A percentile compares a stretch with the other conserved stretches of the same genome.
These are phyloP conservation scores for Liparis tanakae DNA, from an alignment of 2,797 vertebrate species.

Conservation along the genomic window DNA sequence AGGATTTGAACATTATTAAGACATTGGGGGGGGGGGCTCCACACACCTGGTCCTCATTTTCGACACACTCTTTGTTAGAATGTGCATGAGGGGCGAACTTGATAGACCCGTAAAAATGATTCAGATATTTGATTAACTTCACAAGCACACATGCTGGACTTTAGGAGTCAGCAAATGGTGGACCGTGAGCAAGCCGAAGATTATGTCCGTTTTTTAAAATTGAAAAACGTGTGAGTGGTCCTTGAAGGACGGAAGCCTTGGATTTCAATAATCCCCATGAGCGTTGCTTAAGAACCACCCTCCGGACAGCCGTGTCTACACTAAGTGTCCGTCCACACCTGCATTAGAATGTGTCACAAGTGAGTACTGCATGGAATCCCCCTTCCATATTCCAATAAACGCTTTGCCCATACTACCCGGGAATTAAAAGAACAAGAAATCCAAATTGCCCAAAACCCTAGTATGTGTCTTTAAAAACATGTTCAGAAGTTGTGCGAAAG, in stretches of 20 bases:
- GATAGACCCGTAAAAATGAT: background rate
- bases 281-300: no score
- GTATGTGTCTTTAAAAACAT: no score
- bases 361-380: no score
- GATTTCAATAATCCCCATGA: background rate
- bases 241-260: background rate
- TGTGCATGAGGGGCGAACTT: background rate
- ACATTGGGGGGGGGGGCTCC: no score
- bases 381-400: no score
- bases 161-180: background rate
- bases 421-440: background rate
- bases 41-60: no score
- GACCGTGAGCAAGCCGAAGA: background rate
- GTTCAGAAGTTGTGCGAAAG: no score
- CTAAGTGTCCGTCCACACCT: no score
- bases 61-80: no score
- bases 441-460: background rate
- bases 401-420: no score
- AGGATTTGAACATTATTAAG: background rate
- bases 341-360: no score
- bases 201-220: background rate
- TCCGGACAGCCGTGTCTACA: no score
- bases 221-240: background rate
- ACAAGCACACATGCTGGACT: background rate
- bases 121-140: background rate